Conservation (phyloP, 2,888 invertebrate genomes). For the Malacosoma neustria region DNA sequence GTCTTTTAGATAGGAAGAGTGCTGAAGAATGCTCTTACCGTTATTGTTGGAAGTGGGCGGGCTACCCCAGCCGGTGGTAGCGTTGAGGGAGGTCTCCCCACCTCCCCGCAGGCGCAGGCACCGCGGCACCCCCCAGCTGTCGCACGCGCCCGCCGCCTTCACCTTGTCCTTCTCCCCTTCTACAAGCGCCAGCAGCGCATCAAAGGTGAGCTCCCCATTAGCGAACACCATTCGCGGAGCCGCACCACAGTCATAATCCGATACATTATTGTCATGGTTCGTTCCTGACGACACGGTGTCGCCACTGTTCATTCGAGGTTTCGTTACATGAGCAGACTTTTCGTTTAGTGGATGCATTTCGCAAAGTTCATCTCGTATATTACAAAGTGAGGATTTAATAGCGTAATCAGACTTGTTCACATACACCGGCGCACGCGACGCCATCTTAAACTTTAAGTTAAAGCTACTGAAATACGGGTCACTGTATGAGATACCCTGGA, state of each 20-base stretch:
- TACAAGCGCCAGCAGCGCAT: constrained; percentile 57
- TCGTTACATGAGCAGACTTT: constrained; percentile 59
- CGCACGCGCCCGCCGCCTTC: constrained; percentile 30
- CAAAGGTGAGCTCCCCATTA: constrained; percentile 67
- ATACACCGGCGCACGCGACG: constrained; percentile 70
- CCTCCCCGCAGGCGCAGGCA: constrained; percentile 82
- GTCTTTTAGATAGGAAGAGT: no score
- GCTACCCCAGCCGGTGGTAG: constrained; percentile 85
- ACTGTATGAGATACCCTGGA: constrained; percentile 77
- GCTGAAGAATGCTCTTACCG: no score
- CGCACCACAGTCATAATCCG: constrained; percentile 34
- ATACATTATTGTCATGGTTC: constrained; percentile 68
- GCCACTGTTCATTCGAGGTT: constrained; percentile 56
- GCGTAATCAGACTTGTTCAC: constrained; percentile 77
- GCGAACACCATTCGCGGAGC: constrained; percentile 48
- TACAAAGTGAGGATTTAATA: constrained; percentile 76
- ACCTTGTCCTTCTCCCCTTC: constrained; percentile 42
- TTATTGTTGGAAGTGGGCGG: constrained; percentile 81
- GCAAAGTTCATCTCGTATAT: constrained; percentile 70
- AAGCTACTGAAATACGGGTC: constrained; percentile 76
- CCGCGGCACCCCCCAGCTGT: constrained; percentile 77
- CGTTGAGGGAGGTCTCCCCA: constrained; percentile 87
- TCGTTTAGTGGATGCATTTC: constrained; percentile 59
- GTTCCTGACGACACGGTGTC: constrained; percentile 48
- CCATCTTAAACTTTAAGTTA: constrained; percentile 75